Conservation (phyloP, 2,888 invertebrate genomes). For the Eupeodes latifasciatus region DNA sequence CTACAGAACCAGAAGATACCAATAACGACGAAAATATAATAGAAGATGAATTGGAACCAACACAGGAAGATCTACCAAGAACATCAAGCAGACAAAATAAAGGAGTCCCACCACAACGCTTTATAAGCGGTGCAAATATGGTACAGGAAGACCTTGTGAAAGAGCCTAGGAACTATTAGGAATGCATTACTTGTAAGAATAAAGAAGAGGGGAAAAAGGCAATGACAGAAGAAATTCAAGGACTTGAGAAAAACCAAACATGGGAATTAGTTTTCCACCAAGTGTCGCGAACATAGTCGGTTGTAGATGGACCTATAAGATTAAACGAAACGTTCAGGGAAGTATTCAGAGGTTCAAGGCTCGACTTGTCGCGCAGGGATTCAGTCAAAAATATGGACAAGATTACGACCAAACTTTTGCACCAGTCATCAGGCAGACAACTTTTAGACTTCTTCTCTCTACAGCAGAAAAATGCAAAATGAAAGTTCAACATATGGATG, state of each 20-base stretch:
- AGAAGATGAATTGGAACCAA: too few relatives aligned
- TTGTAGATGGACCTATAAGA: not conserved
- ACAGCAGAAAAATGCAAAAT: not conserved
- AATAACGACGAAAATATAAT: not conserved
- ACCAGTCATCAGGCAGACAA: not conserved
- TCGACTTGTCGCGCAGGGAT: constrained; percentile 6
- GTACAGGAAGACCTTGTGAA: too few relatives aligned
- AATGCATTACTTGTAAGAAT: not conserved
- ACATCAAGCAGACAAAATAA: too few relatives aligned
- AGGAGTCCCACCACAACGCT: too few relatives aligned
- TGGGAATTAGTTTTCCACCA: not conserved
- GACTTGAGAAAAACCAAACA: too few relatives aligned
- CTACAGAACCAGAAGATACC: not conserved
- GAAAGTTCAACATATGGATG: constrained; percentile 17
- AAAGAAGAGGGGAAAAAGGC: not conserved
- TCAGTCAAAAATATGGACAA: not conserved
- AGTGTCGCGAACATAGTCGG: not conserved
- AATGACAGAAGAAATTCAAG: not conserved
- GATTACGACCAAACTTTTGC: too few relatives aligned
- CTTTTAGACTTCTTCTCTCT: not conserved
- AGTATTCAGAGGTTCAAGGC: not conserved
- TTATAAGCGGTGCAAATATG: too few relatives aligned
- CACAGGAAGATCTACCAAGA: too few relatives aligned
- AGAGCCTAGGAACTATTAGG: too few relatives aligned
- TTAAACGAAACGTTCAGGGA: not conserved